Conservation (phyloP, 2,113 vertebrate genomes). For the Aleadryas rufinucha region DNA sequence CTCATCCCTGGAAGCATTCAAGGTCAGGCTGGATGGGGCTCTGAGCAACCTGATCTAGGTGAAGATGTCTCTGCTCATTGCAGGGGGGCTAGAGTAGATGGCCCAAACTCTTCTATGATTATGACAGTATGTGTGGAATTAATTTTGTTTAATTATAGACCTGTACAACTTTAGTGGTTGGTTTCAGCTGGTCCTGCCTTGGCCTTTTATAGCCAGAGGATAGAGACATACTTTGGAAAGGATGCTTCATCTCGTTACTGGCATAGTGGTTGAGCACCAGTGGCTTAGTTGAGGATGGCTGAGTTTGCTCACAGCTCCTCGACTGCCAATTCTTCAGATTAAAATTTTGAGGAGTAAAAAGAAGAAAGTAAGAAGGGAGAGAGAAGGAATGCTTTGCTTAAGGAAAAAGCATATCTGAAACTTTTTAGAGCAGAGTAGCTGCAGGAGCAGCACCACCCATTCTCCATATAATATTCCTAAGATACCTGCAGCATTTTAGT, state of each 20-base stretch:
- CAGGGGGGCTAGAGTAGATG: neutral
- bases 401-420: neutral
- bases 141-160: neutral
- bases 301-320: neutral
- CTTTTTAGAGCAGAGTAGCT: neutral
- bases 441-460: neutral
- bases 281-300: neutral
- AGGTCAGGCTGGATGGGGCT: neutral
- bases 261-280: neutral
- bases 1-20: neutral
- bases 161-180: neutral
- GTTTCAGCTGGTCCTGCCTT: neutral
- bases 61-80: neutral
- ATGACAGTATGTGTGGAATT: neutral
- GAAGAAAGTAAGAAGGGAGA: neutral
- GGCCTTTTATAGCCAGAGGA: neutral
- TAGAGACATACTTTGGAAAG: neutral
- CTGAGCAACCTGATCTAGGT: neutral
- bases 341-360: neutral
- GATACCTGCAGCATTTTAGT: neutral
- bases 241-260: neutral
- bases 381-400: neutral
- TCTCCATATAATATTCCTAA: neutral
- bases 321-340: neutral
- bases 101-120: neutral